These are phyloP conservation scores for Chloebia gouldiae DNA, from an alignment of 2,113 vertebrate genomes.

Conservation along the genomic window DNA sequence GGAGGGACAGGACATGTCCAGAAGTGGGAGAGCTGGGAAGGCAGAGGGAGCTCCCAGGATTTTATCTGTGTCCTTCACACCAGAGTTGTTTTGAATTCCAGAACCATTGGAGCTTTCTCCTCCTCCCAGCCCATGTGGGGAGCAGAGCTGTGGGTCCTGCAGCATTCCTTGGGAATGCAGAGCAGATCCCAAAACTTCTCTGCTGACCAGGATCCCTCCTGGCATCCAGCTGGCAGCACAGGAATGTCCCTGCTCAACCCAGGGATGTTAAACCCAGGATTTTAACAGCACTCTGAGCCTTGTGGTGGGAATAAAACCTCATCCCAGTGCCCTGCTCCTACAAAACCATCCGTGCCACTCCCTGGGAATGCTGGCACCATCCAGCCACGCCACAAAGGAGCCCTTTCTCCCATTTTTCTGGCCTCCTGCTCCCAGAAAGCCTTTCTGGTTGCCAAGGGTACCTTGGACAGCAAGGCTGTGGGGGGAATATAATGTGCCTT, in stretches of 20 bases:
- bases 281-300: neutral
- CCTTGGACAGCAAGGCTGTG: neutral
- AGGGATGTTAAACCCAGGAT: neutral
- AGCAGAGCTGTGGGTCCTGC: neutral
- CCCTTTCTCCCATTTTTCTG: constrained; percentile 4
- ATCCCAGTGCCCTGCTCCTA: neutral
- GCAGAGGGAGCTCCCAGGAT: accelerated
- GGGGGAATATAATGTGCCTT: constrained; percentile 18
- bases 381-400: constrained; percentile 5
- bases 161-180: accelerated
- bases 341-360: neutral
- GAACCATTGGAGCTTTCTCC: neutral
- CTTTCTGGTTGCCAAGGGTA: constrained; percentile 56
- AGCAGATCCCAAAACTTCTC: neutral
- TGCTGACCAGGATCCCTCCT: neutral
- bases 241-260: neutral
- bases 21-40: neutral
- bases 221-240: neutral
- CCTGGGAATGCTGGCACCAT: neutral
- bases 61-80: constrained; percentile 34
- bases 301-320: neutral
- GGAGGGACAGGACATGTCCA: neutral
- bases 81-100: neutral
- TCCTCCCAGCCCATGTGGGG: neutral
- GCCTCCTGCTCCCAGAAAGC: constrained; percentile 5